phyloP scores from a whole-genome alignment of 2,888 invertebrate genomes.

The Zaprionus lineosus region DNA sequence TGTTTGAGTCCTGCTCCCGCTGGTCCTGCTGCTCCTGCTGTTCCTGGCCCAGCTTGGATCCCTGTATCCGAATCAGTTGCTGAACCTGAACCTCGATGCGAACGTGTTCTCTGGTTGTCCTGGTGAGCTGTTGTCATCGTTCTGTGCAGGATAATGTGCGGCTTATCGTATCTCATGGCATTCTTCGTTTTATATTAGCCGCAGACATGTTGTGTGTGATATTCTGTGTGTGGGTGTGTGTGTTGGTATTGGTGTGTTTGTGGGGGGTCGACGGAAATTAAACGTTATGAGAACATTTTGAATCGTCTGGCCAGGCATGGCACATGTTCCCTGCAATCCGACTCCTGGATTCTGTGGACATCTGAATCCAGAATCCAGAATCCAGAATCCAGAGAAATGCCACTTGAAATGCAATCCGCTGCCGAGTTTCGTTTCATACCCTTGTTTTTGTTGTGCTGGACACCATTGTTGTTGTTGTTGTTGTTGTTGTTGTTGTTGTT shows the following conservation, averaged over 20 bases:
- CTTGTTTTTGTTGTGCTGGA: conserved; percentile 26
- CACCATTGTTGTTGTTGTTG: conserved; percentile 26
- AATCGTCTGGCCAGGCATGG: conserved; percentile 43
- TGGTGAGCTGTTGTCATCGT: conserved; percentile 27
- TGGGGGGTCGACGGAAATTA: conserved; percentile 71
- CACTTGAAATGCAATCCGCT: conserved; percentile 66
- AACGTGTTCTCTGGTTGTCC: not conserved
- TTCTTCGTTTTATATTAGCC: conserved; percentile 76
- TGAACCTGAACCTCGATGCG: not conserved
- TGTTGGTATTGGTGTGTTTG: conserved; percentile 13
- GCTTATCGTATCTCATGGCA: conserved; percentile 58
- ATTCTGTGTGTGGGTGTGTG: conserved; percentile 3
- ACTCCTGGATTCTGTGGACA: conserved; percentile 26
- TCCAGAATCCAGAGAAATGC: conserved; percentile 63
- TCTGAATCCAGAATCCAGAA: conserved; percentile 50
- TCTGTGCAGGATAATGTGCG: conserved; percentile 37
- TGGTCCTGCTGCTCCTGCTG: too few species aligned
- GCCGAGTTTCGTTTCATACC: conserved; percentile 43
- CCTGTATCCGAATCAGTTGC: too few species aligned
- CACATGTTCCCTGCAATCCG: conserved; percentile 29
- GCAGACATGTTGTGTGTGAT: conserved; percentile 68
- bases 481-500: conserved; percentile 14
- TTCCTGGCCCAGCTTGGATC: too few species aligned
- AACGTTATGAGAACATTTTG: conserved; percentile 73
- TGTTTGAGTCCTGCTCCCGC: too few species aligned